A percentile compares a stretch with the other conserved stretches of the same genome.
phyloP scores from a whole-genome alignment of 2,113 vertebrate genomes.

The Hirundichthys speculiger region DNA sequence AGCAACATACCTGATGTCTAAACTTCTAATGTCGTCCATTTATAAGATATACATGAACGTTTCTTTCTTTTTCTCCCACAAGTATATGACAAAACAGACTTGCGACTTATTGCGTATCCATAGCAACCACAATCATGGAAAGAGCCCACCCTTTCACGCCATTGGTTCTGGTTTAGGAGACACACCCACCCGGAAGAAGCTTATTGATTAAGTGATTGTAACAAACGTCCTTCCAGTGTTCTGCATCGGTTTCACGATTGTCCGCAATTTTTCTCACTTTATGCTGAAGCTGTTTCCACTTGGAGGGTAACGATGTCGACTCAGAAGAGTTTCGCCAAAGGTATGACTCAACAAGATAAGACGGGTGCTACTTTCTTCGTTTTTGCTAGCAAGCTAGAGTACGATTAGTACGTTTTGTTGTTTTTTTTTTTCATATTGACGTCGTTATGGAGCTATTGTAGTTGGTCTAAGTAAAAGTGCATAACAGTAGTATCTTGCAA shows the following conservation, averaged over 20 bases:
- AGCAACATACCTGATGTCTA: slow-evolving; percentile 72
- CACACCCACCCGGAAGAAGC: slow-evolving; percentile 22
- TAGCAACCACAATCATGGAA: slow-evolving; percentile 34
- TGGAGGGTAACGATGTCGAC: slow-evolving; percentile 42
- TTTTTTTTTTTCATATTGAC: too few relatives aligned
- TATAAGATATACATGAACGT: too few relatives aligned
- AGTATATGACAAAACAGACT: too few relatives aligned
- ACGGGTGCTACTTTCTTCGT: too few relatives aligned
- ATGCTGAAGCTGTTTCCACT: too few relatives aligned
- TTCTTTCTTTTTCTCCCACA: too few relatives aligned
- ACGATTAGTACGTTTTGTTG: too few relatives aligned
- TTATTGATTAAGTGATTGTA: neutral
- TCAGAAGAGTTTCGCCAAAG: slow-evolving; percentile 62
- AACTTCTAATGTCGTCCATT: slow-evolving; percentile 66
- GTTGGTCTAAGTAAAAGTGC: too few relatives aligned
- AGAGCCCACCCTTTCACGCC: neutral
- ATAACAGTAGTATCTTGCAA: too few relatives aligned
- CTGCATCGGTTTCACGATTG: neutral
- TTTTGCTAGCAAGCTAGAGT: too few relatives aligned
- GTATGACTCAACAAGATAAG: slow-evolving; percentile 23
- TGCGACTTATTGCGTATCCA: slow-evolving; percentile 20
- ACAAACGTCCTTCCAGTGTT: neutral
- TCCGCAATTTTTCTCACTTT: neutral
- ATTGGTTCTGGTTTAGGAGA: slow-evolving; percentile 26
- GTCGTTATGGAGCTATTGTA: neutral